Evolutionary conservation across 2,888 invertebrate genomes (phyloP), one percentile per base, ranked within the genome.

Genomic region (Tipula helvola): DNA sequence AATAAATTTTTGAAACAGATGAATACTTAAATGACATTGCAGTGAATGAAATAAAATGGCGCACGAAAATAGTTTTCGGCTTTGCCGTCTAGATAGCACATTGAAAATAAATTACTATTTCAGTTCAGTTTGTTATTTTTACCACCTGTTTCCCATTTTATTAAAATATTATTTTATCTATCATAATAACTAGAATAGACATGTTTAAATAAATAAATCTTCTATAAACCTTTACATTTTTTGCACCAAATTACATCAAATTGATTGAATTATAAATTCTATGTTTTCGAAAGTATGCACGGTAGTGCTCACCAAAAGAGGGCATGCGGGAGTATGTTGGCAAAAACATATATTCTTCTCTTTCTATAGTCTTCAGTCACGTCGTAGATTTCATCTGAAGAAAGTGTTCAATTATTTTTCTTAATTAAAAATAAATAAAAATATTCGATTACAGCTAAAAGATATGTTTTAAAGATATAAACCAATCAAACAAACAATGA

Each of bases 91-190:
- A 71, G 71, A 28, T 28, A 28, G 28, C 71, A 28, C 71, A 10
- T 12, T 28, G 5, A 12, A 28, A 8, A 13, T 71, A 28, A 28
- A 28, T 71, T 28, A n/a, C n/a, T n/a, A 71, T 71, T 71, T 28
- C 71, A 71, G 71, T 71, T 71, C 71, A 71, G 71, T 71, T 71
- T 71, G 28, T 28, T 13, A 42, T 42, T 85, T 44, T 42, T 86
- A 86, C 86, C 86, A 86, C 86, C 86, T 86, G 86, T 86, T 86
- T 47, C 84, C n/a, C 7, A 84, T 39, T 39, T 84, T 41, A 39
- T n/a, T 3, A 39, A 84, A 84, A n/a, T 39, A 8, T 39, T 84
- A 16, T 83, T n/a, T n/a, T 52, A 52, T 28, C 8, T 10, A 71
- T 28, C 28, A 28, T n/a, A 10, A 71, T 71, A 10, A 57, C 4